These are phyloP conservation scores for Sparus aurata DNA, from an alignment of 2,797 vertebrate genomes.

Conservation along the genomic window DNA sequence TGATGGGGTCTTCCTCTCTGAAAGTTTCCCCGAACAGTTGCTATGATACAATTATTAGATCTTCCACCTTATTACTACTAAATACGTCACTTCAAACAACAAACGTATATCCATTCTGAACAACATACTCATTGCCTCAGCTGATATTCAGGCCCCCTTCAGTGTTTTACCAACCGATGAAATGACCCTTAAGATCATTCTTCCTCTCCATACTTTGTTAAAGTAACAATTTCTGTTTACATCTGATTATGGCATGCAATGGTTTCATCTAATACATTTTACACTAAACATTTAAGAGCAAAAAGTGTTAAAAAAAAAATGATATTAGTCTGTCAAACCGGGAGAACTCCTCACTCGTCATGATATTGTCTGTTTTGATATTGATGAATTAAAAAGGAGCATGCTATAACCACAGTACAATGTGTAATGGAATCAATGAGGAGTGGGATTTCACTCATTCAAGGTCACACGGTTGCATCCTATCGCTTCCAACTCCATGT, in stretches of 20 bases:
- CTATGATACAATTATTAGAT: neutral
- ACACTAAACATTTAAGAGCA: conserved; percentile 5
- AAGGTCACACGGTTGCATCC: conserved; percentile 17
- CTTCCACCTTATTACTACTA: conserved; percentile 7
- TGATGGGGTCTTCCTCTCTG: neutral
- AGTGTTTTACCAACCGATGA: conserved; percentile 34
- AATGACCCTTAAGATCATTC: neutral
- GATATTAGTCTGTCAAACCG: neutral
- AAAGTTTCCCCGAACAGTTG: neutral
- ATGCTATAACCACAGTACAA: conserved; percentile 19
- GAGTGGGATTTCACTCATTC: conserved; percentile 18
- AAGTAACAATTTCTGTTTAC: conserved; percentile 13
- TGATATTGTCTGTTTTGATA: conserved; percentile 12
- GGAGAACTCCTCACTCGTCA: neutral
- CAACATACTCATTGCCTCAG: conserved; percentile 47
- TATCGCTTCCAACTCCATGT: conserved; percentile 87
- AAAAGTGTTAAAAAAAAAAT: neutral
- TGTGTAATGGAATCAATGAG: conserved; percentile 4
- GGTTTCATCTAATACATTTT: conserved; percentile 14
- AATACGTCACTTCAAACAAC: neutral
- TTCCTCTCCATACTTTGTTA: neutral
- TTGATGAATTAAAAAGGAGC: conserved; percentile 10
- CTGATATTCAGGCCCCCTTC: conserved; percentile 26
- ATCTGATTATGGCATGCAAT: conserved; percentile 47
- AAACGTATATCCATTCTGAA: conserved; percentile 24